Evolutionary conservation across 1,140 invertebrate genomes (phyloP), one percentile per base, ranked within the genome.

Genomic region (Leguminivora glycinivorella): DNA sequence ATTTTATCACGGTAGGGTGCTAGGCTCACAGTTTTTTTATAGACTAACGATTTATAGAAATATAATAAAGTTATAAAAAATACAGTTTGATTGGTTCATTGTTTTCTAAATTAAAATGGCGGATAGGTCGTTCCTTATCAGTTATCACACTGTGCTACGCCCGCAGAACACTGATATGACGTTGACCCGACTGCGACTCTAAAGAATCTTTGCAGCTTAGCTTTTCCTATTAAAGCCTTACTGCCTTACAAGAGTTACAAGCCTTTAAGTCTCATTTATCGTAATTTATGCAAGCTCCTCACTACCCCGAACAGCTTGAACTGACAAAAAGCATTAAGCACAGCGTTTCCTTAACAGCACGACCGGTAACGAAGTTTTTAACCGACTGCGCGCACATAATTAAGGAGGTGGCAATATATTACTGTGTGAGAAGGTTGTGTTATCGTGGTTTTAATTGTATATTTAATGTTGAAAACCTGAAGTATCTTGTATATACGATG

Each of bases 331-430:
- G 40, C 22, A 24, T 22, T 25, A 56, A 56, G 52, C 9, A 56
- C 52, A 25, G 17, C 22, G 14, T 56, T 56, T 56, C 52, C 52
- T 56, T 22, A 25, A 22, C 52, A 56, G 52, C 40, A 0, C n/a
- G 40, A 12, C 9, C 52, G 52, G 52, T 56, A 56, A 56, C 52
- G 52, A 56, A 56, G 52, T 56, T 56, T 56, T 56, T 56, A 17
- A 43, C 14, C 40, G 40, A 43, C 40, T n/a, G n/a, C 40, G n/a
- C 40, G 14, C 52, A 56, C 52, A 22, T 56, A 25, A 56, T 56
- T 56, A 56, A 56, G 10, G 24, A 19, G 52, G 24, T 9, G 22
- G 52, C 19, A 24, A 56, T 25, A 56, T 24, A 56, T 56, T 25
- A 22, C 52, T 52, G 47, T 22, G 19, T 52, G 19, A 52, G 52